Percentiles rank a stretch among this genome's conserved stretches.
Conservation (phyloP, 2,113 vertebrate genomes). For the Rhynchomys soricoides region DNA sequence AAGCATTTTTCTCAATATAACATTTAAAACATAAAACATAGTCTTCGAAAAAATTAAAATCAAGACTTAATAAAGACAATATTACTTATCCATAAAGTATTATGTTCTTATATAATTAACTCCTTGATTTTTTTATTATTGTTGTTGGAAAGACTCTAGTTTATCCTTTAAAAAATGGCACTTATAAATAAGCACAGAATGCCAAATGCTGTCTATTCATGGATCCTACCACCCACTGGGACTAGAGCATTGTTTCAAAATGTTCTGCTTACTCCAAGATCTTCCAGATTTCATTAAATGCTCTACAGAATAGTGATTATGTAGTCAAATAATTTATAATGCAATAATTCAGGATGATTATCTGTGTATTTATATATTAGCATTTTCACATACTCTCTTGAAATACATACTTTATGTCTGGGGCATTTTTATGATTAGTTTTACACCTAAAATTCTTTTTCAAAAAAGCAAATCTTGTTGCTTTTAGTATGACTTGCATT, state of each 20-base stretch:
- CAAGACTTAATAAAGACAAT: neutral
- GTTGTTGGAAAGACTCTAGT: neutral
- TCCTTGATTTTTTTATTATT: neutral
- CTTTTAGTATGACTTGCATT: conserved; percentile 25
- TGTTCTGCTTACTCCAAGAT: neutral
- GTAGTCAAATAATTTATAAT: neutral
- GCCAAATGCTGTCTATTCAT: neutral
- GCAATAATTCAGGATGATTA: neutral
- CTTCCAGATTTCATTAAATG: neutral
- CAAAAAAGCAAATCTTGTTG: neutral
- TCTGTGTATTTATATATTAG: neutral
- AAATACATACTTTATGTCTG: neutral
- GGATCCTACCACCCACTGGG: neutral
- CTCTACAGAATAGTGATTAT: neutral
- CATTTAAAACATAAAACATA: neutral
- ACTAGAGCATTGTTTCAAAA: neutral
- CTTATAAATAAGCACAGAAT: neutral
- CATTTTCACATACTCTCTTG: conserved; percentile 7
- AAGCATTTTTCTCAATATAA: neutral
- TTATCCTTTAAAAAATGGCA: neutral
- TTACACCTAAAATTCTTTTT: neutral
- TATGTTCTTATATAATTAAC: neutral
- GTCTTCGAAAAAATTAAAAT: conserved; percentile 2
- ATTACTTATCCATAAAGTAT: neutral
- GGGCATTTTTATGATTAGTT: conserved; percentile 13